Evolutionary conservation across 2,888 invertebrate species (phyloP).

Genomic region (Penaeus monodon): DNA sequence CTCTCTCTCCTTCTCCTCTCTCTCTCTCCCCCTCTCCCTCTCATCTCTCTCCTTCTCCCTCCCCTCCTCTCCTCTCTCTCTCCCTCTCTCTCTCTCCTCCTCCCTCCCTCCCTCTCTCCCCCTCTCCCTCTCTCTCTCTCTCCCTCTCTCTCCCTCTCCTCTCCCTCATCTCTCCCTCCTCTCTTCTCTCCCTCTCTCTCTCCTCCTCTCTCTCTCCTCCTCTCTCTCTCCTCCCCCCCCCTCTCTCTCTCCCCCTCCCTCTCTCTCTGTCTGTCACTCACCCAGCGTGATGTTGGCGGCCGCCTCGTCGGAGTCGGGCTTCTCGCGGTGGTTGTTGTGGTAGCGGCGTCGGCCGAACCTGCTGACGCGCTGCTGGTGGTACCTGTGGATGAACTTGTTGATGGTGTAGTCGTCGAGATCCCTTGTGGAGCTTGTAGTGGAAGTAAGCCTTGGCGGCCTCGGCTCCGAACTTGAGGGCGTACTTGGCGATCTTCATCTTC

Average conservation of each 20-base stretch:
- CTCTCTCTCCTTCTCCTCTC: neutral
- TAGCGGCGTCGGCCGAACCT: slow-evolving; percentile 26
- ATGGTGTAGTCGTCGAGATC: slow-evolving; percentile 54
- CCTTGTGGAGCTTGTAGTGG: slow-evolving; percentile 51
- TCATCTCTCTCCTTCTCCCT: too few relatives aligned
- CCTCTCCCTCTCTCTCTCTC: too few relatives aligned
- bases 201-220: too few relatives aligned
- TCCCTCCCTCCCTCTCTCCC: too few relatives aligned
- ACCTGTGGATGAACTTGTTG: slow-evolving; percentile 59
- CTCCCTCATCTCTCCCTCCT: too few relatives aligned
- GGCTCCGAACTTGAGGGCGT: slow-evolving; percentile 61
- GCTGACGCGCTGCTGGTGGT: slow-evolving; percentile 46
- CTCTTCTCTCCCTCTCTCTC: too few relatives aligned
- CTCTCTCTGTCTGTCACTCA: slow-evolving; percentile 12
- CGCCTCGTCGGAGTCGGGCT: neutral
- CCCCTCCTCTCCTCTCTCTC: too few relatives aligned
- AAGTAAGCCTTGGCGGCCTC: slow-evolving; percentile 61
- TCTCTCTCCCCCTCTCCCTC: neutral
- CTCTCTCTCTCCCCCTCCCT: neutral
- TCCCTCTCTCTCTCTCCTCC: too few relatives aligned
- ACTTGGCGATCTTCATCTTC: slow-evolving; percentile 61
- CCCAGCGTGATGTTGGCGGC: slow-evolving; percentile 51
- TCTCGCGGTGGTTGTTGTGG: slow-evolving; percentile 25
- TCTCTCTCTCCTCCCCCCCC: too few relatives aligned
- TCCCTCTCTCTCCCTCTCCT: too few relatives aligned